phyloP scores from a whole-genome alignment of 2,888 invertebrate genomes.

The Stictocephala bisonia region DNA sequence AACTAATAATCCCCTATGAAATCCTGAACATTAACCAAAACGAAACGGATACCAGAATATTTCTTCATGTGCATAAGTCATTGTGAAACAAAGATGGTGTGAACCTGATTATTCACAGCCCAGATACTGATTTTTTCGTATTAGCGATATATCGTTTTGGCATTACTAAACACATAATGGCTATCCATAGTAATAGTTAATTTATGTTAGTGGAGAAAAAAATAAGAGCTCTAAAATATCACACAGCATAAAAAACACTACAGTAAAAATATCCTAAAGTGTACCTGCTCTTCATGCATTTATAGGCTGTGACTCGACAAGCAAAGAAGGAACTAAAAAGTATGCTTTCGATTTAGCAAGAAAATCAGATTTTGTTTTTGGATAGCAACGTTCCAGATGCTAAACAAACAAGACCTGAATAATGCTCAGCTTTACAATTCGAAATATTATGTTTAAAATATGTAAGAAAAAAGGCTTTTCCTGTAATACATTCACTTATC shows the following conservation, averaged over 20 bases:
- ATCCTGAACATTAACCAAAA: neutral
- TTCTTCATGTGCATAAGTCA: neutral
- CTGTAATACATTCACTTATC: neutral
- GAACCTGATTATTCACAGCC: neutral
- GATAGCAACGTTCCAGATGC: no score
- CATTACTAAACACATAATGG: neutral
- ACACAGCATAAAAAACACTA: neutral
- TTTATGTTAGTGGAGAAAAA: neutral
- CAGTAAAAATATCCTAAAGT: neutral
- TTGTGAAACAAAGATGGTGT: neutral
- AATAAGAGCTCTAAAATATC: neutral
- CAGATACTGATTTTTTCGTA: neutral
- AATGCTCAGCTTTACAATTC: neutral
- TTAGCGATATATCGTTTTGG: constrained; percentile 1
- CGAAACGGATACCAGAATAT: neutral
- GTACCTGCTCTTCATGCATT: neutral
- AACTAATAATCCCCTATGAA: no score
- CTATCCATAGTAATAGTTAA: neutral
- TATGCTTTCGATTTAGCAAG: neutral
- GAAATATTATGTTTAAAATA: neutral
- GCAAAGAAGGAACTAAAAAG: neutral
- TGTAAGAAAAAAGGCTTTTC: neutral
- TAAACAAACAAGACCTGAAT: no score
- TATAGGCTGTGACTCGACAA: neutral
- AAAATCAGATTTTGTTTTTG: neutral